These are phyloP conservation scores for Heterodera carotae DNA, from an alignment of 1,140 invertebrate species.

Conservation along the genomic window DNA sequence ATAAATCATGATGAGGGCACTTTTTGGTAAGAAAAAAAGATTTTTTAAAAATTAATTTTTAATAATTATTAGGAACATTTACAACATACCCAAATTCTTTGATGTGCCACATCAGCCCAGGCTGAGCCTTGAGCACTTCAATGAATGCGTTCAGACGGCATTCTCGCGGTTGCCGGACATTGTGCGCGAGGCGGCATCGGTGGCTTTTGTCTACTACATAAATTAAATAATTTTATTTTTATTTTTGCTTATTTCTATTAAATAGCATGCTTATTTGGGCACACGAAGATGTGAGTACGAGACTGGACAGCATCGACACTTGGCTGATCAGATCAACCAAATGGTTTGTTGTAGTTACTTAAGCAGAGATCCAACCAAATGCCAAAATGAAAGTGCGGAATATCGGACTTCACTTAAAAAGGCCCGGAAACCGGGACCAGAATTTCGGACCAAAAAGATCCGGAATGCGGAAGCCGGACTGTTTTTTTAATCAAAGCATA, in stretches of 20 bases:
- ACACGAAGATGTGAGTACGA: slow-evolving; percentile 47
- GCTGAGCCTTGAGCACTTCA: slow-evolving; percentile 54
- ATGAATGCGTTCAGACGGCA: slow-evolving; percentile 58
- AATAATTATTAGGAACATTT: slow-evolving; percentile 65
- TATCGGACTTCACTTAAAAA: no score
- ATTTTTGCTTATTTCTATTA: not conserved
- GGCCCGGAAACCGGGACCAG: no score
- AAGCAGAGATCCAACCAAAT: no score
- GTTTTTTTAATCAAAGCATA: no score
- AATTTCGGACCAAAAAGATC: not conserved
- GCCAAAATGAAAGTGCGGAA: no score
- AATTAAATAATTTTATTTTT: not conserved
- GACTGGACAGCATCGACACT: slow-evolving; percentile 47
- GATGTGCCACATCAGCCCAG: slow-evolving; percentile 56
- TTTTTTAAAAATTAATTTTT: no score
- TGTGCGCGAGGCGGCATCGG: slow-evolving; percentile 54
- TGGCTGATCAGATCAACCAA: slow-evolving; percentile 64
- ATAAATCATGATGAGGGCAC: slow-evolving; percentile 63
- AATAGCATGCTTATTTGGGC: slow-evolving; percentile 58
- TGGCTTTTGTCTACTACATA: not conserved
- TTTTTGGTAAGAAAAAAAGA: no score
- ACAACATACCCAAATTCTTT: slow-evolving; percentile 62
- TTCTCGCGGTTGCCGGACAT: slow-evolving; percentile 53
- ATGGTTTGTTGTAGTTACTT: slow-evolving; percentile 61
- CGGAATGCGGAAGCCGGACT: no score